phyloP scores from a whole-genome alignment of 2,888 invertebrate species.

The Buathra laborator region DNA sequence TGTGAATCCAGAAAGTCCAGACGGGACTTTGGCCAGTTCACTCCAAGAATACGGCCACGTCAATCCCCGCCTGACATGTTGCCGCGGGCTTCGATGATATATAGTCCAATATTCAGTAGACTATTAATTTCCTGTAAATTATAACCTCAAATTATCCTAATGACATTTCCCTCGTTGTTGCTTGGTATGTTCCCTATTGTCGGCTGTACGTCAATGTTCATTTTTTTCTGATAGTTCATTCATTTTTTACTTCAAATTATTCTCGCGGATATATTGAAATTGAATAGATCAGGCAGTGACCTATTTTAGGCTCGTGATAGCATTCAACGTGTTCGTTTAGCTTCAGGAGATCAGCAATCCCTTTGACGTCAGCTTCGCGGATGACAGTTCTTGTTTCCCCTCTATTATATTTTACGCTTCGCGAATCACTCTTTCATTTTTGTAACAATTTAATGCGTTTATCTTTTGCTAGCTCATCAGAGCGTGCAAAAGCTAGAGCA shows the following conservation, averaged over 20 bases:
- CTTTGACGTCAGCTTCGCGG: conserved; percentile 55
- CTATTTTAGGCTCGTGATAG: conserved; percentile 58
- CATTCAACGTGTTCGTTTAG: conserved; percentile 74
- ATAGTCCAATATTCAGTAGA: background rate
- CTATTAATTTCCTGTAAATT: conserved; percentile 66
- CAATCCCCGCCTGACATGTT: too few species aligned
- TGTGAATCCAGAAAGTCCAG: background rate
- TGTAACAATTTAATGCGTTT: conserved; percentile 76
- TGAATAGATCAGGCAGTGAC: conserved; percentile 29
- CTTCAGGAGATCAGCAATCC: conserved; percentile 72
- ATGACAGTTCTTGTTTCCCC: conserved; percentile 48
- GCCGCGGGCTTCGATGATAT: too few species aligned
- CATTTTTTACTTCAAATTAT: background rate
- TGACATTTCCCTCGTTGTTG: too few species aligned
- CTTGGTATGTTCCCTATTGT: too few species aligned
- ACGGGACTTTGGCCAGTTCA: background rate
- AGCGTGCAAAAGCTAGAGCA: conserved; percentile 25
- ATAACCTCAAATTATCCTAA: too few species aligned
- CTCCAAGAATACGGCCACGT: background rate
- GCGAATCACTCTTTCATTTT: conserved; percentile 54
- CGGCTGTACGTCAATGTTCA: background rate
- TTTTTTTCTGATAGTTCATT: background rate
- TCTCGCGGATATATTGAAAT: conserved; percentile 15
- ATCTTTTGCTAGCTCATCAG: conserved; percentile 66
- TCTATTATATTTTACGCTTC: conserved; percentile 73